A percentile compares a stretch with the other conserved stretches of the same genome.
phyloP scores from a whole-genome alignment of 2,888 invertebrate species.

The Ecliptopera silaceata region DNA sequence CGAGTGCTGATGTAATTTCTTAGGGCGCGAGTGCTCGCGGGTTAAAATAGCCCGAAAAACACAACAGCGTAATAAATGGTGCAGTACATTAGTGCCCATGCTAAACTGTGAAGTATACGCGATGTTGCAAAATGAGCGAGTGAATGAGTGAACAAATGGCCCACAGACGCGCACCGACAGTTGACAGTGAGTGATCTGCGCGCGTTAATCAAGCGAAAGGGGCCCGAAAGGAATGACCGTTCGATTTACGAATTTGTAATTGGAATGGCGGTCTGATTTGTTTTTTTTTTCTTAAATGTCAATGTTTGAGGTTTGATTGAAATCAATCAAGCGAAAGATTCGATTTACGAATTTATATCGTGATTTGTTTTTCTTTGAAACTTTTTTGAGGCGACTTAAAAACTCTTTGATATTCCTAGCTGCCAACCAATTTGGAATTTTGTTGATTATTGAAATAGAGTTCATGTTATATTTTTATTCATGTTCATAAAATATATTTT shows the following conservation, averaged over 20 bases:
- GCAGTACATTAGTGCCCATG: too few species aligned
- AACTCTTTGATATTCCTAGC: too few species aligned
- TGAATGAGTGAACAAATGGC: slow-evolving; percentile 59
- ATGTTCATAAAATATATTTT: too few species aligned
- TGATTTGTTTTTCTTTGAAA: too few species aligned
- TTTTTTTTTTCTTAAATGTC: slow-evolving; percentile 22
- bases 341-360: too few species aligned
- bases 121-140: slow-evolving; percentile 60
- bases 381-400: too few species aligned
- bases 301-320: not conserved
- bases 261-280: slow-evolving; percentile 29
- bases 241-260: slow-evolving; percentile 37
- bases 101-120: slow-evolving; percentile 16
- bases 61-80: not conserved
- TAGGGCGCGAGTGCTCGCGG: too few species aligned
- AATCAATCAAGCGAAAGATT: not conserved
- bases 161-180: slow-evolving; percentile 54
- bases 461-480: too few species aligned
- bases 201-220: slow-evolving; percentile 51
- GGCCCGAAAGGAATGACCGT: slow-evolving; percentile 48
- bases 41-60: too few species aligned
- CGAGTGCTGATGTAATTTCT: too few species aligned
- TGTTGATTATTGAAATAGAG: too few species aligned
- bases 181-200: slow-evolving; percentile 66
- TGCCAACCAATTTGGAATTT: too few species aligned